A percentile compares a stretch with the other conserved stretches of the same genome.
These are phyloP conservation scores for Sebastiscus tertius DNA, from an alignment of 2,797 vertebrate genomes.

Conservation along the genomic window DNA sequence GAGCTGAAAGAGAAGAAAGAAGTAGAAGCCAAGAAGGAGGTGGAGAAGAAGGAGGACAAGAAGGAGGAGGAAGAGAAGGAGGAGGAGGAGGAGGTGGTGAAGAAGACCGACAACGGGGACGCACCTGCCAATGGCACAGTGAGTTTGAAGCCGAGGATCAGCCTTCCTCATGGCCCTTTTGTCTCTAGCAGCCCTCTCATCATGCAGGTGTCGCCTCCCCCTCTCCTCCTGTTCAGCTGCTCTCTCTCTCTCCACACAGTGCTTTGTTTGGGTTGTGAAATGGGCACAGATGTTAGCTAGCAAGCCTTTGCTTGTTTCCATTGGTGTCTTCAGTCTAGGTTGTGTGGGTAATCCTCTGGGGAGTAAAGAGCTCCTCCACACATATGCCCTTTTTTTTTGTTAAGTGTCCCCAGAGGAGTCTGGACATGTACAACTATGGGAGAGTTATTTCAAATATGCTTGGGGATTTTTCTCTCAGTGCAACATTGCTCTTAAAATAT, in stretches of 20 bases:
- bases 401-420: slow-evolving; percentile 34
- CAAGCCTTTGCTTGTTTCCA: slow-evolving; percentile 40
- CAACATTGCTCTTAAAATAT: background rate
- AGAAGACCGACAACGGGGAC: slow-evolving; percentile 83
- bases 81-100: slow-evolving; percentile 48
- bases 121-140: slow-evolving; percentile 88
- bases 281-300: slow-evolving; percentile 78
- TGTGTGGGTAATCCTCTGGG: slow-evolving; percentile 55
- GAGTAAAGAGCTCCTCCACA: slow-evolving; percentile 35
- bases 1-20: slow-evolving; percentile 91
- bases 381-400: slow-evolving; percentile 32
- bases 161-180: slow-evolving; percentile 82
- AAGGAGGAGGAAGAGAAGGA: slow-evolving; percentile 21
- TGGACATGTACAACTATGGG: slow-evolving; percentile 7
- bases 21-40: slow-evolving; percentile 61
- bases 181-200: slow-evolving; percentile 74
- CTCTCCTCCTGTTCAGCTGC: slow-evolving; percentile 66
- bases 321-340: slow-evolving; percentile 45
- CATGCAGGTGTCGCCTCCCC: slow-evolving; percentile 83
- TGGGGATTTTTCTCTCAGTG: background rate
- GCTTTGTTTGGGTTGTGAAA: slow-evolving; percentile 84
- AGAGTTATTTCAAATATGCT: slow-evolving; percentile 34
- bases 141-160: slow-evolving; percentile 68
- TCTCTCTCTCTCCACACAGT: slow-evolving; percentile 36
- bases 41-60: slow-evolving; percentile 18